Conservation (phyloP, 2,797 vertebrate species). For the Gallinago solitaria region DNA sequence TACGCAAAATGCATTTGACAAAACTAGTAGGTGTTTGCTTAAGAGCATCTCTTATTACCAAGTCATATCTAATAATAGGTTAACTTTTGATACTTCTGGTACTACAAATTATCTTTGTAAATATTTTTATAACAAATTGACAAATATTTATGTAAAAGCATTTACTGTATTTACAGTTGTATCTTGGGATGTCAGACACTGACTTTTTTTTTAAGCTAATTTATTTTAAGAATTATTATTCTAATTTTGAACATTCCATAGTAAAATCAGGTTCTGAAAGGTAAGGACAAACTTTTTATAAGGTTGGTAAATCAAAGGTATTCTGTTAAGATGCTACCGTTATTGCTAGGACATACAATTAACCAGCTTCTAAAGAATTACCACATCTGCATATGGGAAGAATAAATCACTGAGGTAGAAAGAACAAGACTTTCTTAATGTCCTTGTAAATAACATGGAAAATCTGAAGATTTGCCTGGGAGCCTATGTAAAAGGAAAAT, state of each 20-base stretch:
- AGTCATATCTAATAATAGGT: background rate
- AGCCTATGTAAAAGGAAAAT: conserved; percentile 18
- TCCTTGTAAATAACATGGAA: conserved; percentile 53
- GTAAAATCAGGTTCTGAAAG: conserved; percentile 14
- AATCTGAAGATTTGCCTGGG: conserved; percentile 45
- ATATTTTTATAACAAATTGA: background rate
- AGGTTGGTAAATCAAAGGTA: conserved; percentile 9
- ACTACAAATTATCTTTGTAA: background rate
- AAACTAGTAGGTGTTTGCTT: background rate
- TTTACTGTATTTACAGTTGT: background rate
- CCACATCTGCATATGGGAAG: background rate
- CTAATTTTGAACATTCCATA: background rate
- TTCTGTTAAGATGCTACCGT: background rate
- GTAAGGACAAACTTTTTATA: background rate
- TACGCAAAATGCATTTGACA: background rate
- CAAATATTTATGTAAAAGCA: background rate
- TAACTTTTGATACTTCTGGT: background rate
- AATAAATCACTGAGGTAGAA: conserved; percentile 33
- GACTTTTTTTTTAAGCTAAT: background rate
- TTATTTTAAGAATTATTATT: background rate
- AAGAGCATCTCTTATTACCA: background rate
- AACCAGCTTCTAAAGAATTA: conserved; percentile 20
- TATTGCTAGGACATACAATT: conserved; percentile 1
- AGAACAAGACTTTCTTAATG: conserved; percentile 25
- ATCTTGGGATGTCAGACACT: background rate